Percentiles rank a stretch among this genome's conserved stretches.
phyloP scores from a whole-genome alignment of 2,888 invertebrate genomes.

The Rhamphomyia laevipes region DNA sequence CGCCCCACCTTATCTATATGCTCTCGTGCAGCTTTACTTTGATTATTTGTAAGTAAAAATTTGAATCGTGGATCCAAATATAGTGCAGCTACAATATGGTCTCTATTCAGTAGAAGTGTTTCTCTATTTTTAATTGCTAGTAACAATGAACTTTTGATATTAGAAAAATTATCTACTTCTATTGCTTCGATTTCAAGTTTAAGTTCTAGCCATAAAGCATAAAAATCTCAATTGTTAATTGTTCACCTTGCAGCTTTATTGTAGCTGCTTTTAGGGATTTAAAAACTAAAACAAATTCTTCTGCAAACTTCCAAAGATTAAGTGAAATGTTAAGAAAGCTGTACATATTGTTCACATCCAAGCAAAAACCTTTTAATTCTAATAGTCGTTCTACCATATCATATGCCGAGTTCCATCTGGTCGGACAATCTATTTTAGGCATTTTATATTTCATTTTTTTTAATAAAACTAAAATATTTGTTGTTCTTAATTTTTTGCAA shows the following conservation, averaged over 20 bases:
- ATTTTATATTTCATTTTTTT: background rate
- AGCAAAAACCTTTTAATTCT: no score
- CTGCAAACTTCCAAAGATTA: background rate
- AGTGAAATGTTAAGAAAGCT: no score
- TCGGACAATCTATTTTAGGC: slow-evolving; percentile 4
- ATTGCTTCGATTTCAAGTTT: slow-evolving; percentile 4
- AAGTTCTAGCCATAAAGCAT: slow-evolving; percentile 12
- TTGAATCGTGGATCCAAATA: slow-evolving; percentile 16
- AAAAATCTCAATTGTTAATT: slow-evolving; percentile 16
- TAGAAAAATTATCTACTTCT: background rate
- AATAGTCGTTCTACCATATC: slow-evolving; percentile 7
- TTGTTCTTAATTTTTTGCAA: no score
- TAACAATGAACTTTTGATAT: background rate
- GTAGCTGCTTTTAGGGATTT: background rate
- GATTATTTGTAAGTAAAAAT: background rate
- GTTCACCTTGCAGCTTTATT: slow-evolving; percentile 2
- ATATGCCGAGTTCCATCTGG: slow-evolving; percentile 9
- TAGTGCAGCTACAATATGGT: slow-evolving; percentile 13
- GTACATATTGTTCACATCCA: no score
- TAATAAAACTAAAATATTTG: background rate
- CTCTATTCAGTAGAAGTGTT: slow-evolving; percentile 7
- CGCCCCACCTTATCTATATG: background rate
- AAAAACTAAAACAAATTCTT: background rate
- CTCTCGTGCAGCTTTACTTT: background rate
- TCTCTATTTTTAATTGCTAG: background rate